phyloP scores from a whole-genome alignment of 2,797 vertebrate genomes.

The Chanos chanos region DNA sequence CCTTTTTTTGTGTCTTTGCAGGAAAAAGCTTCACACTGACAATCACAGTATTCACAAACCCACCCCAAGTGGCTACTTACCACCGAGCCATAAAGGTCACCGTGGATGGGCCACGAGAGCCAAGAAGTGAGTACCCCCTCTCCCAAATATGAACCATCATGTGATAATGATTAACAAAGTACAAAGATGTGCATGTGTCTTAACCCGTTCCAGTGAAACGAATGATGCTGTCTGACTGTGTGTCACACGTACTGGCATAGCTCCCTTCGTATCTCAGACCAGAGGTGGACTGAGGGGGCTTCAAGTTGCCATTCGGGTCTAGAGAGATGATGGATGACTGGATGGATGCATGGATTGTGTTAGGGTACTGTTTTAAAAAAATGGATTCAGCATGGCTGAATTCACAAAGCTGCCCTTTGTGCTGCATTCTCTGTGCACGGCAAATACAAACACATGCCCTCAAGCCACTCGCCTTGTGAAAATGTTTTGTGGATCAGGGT shows the following conservation, averaged over 20 bases:
- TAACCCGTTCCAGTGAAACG: constrained; percentile 22
- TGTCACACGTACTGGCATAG: constrained; percentile 20
- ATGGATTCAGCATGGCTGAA: constrained; percentile 41
- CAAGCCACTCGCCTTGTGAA: constrained; percentile 38
- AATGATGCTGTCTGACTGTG: constrained; percentile 24
- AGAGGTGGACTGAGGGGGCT: constrained; percentile 34
- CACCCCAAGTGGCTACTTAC: constrained; percentile 87
- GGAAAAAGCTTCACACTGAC: constrained; percentile 90
- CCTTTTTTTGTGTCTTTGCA: constrained; percentile 64
- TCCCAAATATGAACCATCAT: constrained; percentile 34
- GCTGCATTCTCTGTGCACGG: constrained; percentile 33
- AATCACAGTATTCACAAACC: constrained; percentile 88
- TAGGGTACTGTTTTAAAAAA: constrained; percentile 45
- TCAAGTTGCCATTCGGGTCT: constrained; percentile 3
- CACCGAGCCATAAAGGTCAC: constrained; percentile 90
- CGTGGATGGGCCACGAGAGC: constrained; percentile 73
- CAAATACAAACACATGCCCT: constrained; percentile 48
- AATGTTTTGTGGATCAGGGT: constrained; percentile 49
- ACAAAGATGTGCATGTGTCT: constrained; percentile 36
- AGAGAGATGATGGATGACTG: constrained; percentile 40
- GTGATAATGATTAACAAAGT: constrained; percentile 38
- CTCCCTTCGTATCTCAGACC: constrained; percentile 15
- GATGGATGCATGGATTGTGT: constrained; percentile 47
- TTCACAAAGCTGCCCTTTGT: constrained; percentile 48
- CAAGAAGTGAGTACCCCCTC: constrained; percentile 44